Percentiles rank a stretch among this genome's conserved stretches.
These are phyloP conservation scores for Poecilia gillii DNA, from an alignment of 2,797 vertebrate species.

Conservation along the genomic window DNA sequence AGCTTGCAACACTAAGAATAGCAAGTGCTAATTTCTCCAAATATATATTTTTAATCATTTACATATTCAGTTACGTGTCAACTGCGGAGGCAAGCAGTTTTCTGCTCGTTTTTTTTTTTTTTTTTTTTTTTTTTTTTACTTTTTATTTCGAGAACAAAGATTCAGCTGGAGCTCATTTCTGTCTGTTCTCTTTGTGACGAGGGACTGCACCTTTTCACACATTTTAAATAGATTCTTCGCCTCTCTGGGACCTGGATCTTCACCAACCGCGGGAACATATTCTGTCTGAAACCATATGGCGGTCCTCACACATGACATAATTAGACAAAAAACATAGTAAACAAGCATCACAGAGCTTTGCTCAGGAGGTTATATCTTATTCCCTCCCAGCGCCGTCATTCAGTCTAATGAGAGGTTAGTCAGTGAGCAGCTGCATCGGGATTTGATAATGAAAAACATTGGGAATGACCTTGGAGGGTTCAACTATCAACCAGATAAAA, in stretches of 20 bases:
- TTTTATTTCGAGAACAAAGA: constrained; percentile 12
- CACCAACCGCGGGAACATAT: constrained; percentile 8
- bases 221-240: constrained; percentile 21
- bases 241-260: constrained; percentile 4
- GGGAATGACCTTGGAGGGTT: constrained; percentile 62
- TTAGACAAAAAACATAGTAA: constrained; percentile 12
- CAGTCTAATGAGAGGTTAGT: constrained; percentile 10
- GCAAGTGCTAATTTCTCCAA: constrained; percentile 7
- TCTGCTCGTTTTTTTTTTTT: not conserved
- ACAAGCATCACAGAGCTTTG: constrained; percentile 4
- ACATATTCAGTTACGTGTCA: constrained; percentile 30
- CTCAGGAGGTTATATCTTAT: constrained; percentile 4
- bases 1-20: constrained; percentile 31
- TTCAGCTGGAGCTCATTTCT: constrained; percentile 11
- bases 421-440: constrained; percentile 20
- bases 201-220: constrained; percentile 14
- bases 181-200: constrained; percentile 6
- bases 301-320: constrained; percentile 7
- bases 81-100: constrained; percentile 19
- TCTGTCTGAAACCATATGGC: constrained; percentile 13
- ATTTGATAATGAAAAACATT: constrained; percentile 60
- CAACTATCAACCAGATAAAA: constrained; percentile 66
- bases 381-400: not conserved
- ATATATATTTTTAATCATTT: constrained; percentile 26
- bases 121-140: not conserved